Percentiles rank a stretch among this genome's conserved stretches.
These are phyloP conservation scores for Neosilurus mollespiculum DNA, from an alignment of 2,797 vertebrate species.

Conservation along the genomic window DNA sequence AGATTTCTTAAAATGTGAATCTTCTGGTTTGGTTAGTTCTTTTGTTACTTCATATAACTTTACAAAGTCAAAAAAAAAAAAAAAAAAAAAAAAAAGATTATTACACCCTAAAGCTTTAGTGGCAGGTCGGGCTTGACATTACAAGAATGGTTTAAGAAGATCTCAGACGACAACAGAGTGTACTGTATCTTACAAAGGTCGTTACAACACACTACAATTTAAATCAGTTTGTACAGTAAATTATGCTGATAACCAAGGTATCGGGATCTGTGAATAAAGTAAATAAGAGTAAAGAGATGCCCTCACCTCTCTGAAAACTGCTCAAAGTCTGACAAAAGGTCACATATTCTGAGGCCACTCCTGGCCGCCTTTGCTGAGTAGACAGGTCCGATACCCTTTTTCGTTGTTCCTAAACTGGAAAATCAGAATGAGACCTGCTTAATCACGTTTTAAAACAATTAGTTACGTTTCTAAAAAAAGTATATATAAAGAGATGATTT, in stretches of 20 bases:
- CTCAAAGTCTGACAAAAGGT: constrained; percentile 91
- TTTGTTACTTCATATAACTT: background rate
- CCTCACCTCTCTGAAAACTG: constrained; percentile 91
- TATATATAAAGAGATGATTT: background rate
- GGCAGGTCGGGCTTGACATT: background rate
- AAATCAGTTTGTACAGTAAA: background rate
- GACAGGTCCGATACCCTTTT: constrained; percentile 96
- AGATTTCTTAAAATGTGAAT: background rate
- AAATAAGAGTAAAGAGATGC: background rate
- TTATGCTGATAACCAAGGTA: background rate
- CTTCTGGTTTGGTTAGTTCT: background rate
- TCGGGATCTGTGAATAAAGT: background rate
- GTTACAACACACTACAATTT: background rate
- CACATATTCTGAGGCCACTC: constrained; percentile 95
- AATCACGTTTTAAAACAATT: background rate
- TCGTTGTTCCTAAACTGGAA: constrained; percentile 92
- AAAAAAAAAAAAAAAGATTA: background rate
- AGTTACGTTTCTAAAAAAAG: background rate
- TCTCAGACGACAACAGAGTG: background rate
- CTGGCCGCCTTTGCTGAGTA: constrained; percentile 97
- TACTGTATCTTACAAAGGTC: background rate
- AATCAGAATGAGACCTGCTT: constrained; percentile 39
- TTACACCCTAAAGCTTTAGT: background rate
- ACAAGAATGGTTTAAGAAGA: background rate
- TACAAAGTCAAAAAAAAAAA: background rate